These are phyloP conservation scores for Oasisia sp. DNA, from an alignment of 2,888 invertebrate genomes.

Conservation along the genomic window DNA sequence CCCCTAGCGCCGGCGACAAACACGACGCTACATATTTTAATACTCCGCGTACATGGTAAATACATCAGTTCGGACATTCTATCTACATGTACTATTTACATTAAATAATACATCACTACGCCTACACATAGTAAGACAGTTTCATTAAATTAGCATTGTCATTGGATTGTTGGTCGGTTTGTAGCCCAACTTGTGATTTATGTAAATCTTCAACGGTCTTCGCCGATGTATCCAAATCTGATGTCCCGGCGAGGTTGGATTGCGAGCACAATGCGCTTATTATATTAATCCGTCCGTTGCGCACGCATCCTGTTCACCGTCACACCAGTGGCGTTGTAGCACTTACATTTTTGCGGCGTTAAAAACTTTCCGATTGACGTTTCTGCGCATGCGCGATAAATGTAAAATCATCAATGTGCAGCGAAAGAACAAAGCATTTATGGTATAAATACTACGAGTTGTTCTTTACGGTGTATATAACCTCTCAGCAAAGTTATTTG, in stretches of 20 bases:
- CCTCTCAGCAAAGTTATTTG: no score
- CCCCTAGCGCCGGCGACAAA: background rate
- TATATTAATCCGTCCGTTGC: background rate
- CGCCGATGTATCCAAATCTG: background rate
- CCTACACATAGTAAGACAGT: background rate
- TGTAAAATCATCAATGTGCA: no score
- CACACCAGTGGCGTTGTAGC: background rate
- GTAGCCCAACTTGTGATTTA: background rate
- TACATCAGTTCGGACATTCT: background rate
- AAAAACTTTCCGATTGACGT: no score
- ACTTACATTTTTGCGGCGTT: no score
- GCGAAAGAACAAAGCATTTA: no score
- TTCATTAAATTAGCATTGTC: background rate
- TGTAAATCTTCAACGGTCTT: background rate
- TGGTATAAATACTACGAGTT: no score
- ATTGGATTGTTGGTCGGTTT: background rate
- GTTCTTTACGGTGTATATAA: no score
- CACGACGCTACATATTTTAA: background rate
- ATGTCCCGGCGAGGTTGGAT: background rate
- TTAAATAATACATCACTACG: background rate
- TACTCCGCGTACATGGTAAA: background rate
- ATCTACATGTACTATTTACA: background rate
- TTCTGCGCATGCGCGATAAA: no score
- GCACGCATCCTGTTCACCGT: background rate
- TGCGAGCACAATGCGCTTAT: background rate